Base-by-base conservation (phyloP, 2,888 invertebrate species). In the Sinopyrophorus schimmeli region DNA sequence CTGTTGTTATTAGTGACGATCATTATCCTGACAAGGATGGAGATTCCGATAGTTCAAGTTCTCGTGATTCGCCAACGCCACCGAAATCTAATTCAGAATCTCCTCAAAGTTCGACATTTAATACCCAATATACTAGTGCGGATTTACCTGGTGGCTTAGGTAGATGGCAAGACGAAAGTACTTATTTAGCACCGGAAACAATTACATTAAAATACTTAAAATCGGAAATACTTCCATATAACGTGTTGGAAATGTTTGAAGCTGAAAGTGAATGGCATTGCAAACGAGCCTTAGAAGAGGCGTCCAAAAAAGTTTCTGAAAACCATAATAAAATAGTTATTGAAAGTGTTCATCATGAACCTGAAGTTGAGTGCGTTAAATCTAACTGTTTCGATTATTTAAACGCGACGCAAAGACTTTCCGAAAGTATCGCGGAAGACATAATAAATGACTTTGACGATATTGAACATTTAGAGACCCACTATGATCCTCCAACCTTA, bases 81-180 rank as follows among this genome's bases (percentile, higher is more conserved):
- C 35, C 50, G 5, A 30, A 34, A 9, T 26, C 26, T 7, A 26
- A 43, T 16, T 3, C 9, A 2, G 9, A 21, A n/a, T 4, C 3
- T 11, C 12, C 5, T 2, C 20, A 12, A 4, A 53, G 34, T 12
- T 60, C 65, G 1, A 30, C 16, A 15, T 80, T 77, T 32, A 74
- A 74, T 21, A 83, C 86, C 7, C 81, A 82, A 65, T 83, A 81
- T 63, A 78, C 84, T 62, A 80, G 84, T 34, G 83, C 86, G 66
- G 86, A 87, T 72, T 75, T 89, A 56, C 89, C 89, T 3, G 87
- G 87, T 53, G 89, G 89, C 42, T 81, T 89, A 61, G 87, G 87
- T 70, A 84, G 86, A 68, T 89, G 89, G 89, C 83, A 82, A 69
- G 89, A 87, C 68, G 81, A 87, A 68, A 89, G 87, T 67, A 88